Conservation (phyloP, 2,113 vertebrate species). For the Myotis yumanensis region DNA sequence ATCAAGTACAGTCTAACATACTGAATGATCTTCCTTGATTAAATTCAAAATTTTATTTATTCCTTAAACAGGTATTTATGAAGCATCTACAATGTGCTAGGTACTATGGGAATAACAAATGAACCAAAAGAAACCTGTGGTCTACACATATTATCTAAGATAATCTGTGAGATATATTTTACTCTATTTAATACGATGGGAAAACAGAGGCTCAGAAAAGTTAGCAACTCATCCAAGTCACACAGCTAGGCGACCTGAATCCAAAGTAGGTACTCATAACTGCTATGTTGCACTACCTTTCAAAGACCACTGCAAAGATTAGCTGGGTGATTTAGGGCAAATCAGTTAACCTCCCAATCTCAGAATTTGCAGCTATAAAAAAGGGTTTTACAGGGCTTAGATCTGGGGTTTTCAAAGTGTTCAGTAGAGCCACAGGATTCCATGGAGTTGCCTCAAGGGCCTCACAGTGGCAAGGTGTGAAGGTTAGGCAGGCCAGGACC, state of each 20-base stretch:
- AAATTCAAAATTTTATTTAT: conserved; percentile 28
- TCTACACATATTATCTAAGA: not conserved
- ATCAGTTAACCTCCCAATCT: not conserved
- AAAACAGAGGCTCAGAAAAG: not conserved
- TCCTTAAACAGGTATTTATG: not conserved
- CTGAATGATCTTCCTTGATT: not conserved
- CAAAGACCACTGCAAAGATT: not conserved
- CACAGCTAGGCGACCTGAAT: not conserved
- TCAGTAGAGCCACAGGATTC: not conserved
- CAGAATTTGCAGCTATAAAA: not conserved
- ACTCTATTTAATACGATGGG: not conserved
- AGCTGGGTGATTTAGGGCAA: not conserved
- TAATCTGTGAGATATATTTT: not conserved
- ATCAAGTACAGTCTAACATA: not conserved
- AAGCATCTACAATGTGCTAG: not conserved
- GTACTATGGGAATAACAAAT: not conserved
- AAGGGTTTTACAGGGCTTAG: not conserved
- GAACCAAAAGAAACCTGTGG: not conserved
- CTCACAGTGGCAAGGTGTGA: not conserved
- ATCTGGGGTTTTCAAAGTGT: not conserved
- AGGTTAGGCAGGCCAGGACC: not conserved
- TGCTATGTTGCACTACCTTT: not conserved
- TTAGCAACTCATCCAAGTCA: not conserved
- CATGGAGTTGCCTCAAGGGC: not conserved
- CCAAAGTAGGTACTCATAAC: not conserved